These are phyloP conservation scores for Mustela nigripes DNA, from an alignment of 2,113 vertebrate species.

Conservation along the genomic window DNA sequence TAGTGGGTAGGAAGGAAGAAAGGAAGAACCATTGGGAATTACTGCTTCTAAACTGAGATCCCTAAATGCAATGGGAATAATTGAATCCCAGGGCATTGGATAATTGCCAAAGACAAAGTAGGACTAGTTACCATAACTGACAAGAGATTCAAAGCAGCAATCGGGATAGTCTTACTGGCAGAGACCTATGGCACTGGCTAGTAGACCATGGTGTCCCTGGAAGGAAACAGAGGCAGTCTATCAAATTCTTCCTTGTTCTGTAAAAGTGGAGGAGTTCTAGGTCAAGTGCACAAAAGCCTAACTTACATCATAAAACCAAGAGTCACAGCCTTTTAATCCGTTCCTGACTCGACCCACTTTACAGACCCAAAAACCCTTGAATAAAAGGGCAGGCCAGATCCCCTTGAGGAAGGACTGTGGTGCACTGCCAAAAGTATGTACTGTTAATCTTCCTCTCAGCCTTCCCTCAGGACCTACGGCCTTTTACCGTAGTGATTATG, in stretches of 20 bases:
- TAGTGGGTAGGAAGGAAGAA: not conserved
- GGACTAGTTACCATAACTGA: not conserved
- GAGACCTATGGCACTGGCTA: not conserved
- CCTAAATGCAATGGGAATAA: not conserved
- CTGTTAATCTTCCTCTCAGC: not conserved
- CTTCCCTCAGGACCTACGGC: not conserved
- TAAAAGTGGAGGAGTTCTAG: not conserved
- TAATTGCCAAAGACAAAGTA: not conserved
- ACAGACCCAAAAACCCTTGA: not conserved
- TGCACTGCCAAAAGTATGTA: not conserved
- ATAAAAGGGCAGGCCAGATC: not conserved
- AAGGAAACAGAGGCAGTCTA: not conserved
- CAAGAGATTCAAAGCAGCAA: not conserved
- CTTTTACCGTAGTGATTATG: not conserved
- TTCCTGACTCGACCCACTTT: not conserved
- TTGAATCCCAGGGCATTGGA: not conserved
- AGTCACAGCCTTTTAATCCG: not conserved
- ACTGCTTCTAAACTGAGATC: not conserved
- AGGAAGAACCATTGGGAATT: not conserved
- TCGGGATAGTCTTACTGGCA: not conserved
- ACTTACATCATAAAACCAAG: not conserved
- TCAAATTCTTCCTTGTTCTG: not conserved
- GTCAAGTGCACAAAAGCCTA: not conserved
- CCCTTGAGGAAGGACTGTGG: not conserved
- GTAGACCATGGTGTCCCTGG: not conserved